Conservation (phyloP, 2,888 invertebrate genomes). For the Apodemia duryi region DNA sequence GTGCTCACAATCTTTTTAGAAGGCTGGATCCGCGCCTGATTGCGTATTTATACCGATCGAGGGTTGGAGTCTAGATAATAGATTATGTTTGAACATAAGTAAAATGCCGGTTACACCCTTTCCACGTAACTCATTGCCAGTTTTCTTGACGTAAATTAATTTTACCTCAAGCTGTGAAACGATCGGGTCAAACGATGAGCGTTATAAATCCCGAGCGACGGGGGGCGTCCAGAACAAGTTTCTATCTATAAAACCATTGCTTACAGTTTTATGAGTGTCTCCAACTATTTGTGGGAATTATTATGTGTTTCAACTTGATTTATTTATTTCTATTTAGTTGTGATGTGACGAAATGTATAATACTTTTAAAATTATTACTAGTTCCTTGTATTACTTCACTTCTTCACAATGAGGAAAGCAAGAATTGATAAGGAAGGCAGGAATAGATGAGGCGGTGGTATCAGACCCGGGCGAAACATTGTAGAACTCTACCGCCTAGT, state of each 20-base stretch:
- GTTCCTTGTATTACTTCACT: not conserved
- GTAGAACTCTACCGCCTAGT: no score
- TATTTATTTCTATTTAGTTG: not conserved
- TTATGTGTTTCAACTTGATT: constrained; percentile 12
- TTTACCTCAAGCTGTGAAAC: constrained; percentile 26
- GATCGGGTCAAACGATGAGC: constrained; percentile 24
- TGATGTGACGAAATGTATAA: not conserved
- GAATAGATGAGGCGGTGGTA: no score
- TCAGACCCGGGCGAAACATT: no score
- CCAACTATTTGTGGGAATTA: constrained; percentile 23
- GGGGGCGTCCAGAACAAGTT: constrained; percentile 25
- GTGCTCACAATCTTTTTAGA: no score
- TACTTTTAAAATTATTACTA: not conserved
- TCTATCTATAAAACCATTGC: constrained; percentile 24
- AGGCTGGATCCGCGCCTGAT: no score
- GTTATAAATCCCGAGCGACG: constrained; percentile 28
- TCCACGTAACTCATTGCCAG: not conserved
- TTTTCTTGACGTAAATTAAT: constrained; percentile 15
- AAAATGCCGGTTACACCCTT: not conserved
- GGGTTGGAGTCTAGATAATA: not conserved
- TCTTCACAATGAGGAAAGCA: no score
- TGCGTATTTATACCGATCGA: no score
- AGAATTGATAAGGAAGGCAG: no score
- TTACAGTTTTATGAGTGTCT: constrained; percentile 25
- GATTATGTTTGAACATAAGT: not conserved